Base-by-base conservation (phyloP, 2,113 vertebrate genomes). In the Vanacampus margaritifer region DNA sequence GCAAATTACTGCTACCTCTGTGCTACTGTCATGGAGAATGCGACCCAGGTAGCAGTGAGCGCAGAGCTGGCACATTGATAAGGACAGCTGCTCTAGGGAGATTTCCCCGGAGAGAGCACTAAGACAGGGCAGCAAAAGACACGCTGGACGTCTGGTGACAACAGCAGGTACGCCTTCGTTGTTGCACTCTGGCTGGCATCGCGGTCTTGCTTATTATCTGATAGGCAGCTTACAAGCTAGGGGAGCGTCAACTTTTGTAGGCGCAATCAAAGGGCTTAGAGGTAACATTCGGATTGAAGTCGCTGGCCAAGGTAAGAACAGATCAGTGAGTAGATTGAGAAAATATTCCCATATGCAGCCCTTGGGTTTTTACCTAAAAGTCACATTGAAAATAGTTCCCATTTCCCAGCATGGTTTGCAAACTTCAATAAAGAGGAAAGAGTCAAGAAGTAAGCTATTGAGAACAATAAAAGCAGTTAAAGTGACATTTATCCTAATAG, bases 81-180 rank as follows among this genome's bases (percentile, higher is more conserved):
- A 92, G 89, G 86, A 89, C 83, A 89, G 85, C 79, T 91, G 85
- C 61, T 82, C 87, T 84, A 74, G 64, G 74, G 86, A 93, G 92
- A 92, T 94, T 94, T 95, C 90, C 90, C 90, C 67, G 67, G 91
- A 90, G 92, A 89, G 86, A 89, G 74, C 54, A 65, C 79, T 63
- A 72, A 76, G 80, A 82, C 83, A 64, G 64, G 84, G 80, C 78
- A 79, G 71, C 78, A 66, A 67, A 68, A 86, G 79, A 78, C 66
- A 74, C 59, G 82, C 68, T 69, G 86, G 82, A 79, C 82, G 70
- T 89, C 87, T 91, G 89, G 85, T 92, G 80, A 91, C 89, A 90
- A 85, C 86, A 69, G 64, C 76, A 78, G 85, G 77, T 70, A 78
- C 28, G 64, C 81, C 87, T 83, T 64, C 78, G 56, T 53, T 57